These are phyloP conservation scores for Falco berigora DNA, from an alignment of 2,797 vertebrate genomes.

Conservation along the genomic window DNA sequence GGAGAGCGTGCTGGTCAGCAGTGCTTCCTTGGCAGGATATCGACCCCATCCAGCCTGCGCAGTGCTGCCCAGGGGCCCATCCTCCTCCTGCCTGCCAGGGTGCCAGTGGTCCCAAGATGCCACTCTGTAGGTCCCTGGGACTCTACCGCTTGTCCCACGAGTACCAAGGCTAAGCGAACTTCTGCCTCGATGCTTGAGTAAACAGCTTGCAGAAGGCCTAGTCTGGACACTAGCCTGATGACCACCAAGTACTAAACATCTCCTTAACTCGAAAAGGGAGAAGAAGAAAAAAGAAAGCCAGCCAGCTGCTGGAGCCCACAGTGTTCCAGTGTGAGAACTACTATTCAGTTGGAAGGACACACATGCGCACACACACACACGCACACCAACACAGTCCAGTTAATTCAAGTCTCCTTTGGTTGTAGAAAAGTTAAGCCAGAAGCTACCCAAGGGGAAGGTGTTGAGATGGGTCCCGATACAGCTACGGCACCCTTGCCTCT, in stretches of 20 bases:
- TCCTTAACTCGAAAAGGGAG: background rate
- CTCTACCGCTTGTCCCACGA: background rate
- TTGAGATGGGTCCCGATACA: background rate
- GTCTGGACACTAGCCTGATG: background rate
- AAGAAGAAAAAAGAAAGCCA: background rate
- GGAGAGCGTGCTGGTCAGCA: slow-evolving; percentile 47
- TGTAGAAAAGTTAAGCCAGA: slow-evolving; percentile 35
- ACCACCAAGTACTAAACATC: background rate
- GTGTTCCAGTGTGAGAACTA: slow-evolving; percentile 69
- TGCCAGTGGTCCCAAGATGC: background rate
- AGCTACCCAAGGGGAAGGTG: slow-evolving; percentile 4
- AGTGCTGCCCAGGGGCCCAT: background rate
- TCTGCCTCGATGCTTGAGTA: background rate
- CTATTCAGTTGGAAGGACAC: slow-evolving; percentile 19
- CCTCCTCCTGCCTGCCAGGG: background rate
- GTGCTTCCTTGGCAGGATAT: slow-evolving; percentile 44
- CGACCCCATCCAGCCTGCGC: slow-evolving; percentile 8
- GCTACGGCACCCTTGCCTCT: background rate
- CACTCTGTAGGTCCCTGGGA: background rate
- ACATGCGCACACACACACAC: background rate
- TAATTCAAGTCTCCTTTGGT: slow-evolving; percentile 66
- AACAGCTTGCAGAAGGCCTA: background rate
- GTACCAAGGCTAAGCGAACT: background rate
- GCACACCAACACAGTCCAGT: slow-evolving; percentile 24
- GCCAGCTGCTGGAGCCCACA: slow-evolving; percentile 36